These are phyloP conservation scores for Bos taurus DNA, from an alignment of 2,113 vertebrate genomes.

Conservation along the genomic window DNA sequence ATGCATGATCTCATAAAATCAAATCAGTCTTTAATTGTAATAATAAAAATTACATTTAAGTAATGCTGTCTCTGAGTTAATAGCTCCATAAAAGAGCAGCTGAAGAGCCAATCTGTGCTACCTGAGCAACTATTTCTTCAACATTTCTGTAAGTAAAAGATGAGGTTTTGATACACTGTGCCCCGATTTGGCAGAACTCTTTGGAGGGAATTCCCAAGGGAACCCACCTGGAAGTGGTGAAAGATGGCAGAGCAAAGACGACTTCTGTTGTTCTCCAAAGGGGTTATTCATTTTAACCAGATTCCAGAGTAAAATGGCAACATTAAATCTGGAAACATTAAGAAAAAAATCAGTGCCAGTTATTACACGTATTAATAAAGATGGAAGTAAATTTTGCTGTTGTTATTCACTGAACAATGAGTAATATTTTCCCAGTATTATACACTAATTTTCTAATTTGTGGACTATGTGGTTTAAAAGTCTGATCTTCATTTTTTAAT, in stretches of 20 bases:
- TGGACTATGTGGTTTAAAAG: not conserved
- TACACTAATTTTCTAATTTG: not conserved
- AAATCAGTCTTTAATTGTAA: constrained; percentile 66
- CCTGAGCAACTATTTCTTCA: not conserved
- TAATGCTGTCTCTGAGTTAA: constrained; percentile 55
- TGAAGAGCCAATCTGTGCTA: constrained; percentile 8
- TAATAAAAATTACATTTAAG: constrained; percentile 65
- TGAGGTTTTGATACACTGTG: not conserved
- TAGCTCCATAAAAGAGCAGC: constrained; percentile 30
- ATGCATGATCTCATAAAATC: constrained; percentile 58
- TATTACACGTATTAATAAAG: not conserved
- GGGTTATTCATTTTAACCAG: too few species aligned
- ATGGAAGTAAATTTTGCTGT: too few species aligned
- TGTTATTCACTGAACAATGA: not conserved
- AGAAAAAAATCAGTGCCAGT: not conserved
- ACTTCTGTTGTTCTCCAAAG: fast-evolving
- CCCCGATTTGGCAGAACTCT: not conserved
- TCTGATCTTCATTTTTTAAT: not conserved
- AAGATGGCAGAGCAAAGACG: fast-evolving
- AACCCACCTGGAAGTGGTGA: fast-evolving
- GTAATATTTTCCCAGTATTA: not conserved
- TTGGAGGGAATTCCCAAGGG: not conserved
- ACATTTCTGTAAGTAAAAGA: not conserved
- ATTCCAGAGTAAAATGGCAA: not conserved
- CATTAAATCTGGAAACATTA: not conserved